A percentile compares a stretch with the other conserved stretches of the same genome.
Evolutionary conservation across 2,797 vertebrate genomes (phyloP).

Genomic region (Poliocrania exsul): DNA sequence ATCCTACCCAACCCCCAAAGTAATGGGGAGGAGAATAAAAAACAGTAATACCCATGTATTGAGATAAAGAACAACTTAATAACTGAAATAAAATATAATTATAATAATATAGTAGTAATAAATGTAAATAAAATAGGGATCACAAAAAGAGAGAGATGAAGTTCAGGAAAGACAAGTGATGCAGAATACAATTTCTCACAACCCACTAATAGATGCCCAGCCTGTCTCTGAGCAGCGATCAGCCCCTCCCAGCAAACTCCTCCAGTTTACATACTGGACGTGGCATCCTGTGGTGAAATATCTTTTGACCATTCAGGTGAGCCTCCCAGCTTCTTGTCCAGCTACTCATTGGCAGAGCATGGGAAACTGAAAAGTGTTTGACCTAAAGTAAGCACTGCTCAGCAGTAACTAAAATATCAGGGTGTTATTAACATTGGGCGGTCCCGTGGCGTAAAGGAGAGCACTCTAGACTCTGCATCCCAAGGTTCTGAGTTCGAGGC

Average conservation of each 20-base stretch:
- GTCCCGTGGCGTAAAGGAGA: too few relatives aligned
- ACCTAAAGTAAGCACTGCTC: neutral
- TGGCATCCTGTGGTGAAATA: neutral
- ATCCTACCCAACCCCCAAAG: neutral
- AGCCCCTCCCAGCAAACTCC: neutral
- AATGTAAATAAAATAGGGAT: neutral
- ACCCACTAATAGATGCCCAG: neutral
- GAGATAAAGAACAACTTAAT: neutral
- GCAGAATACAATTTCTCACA: neutral
- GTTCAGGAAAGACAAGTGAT: too few relatives aligned
- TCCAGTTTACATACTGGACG: neutral
- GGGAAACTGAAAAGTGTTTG: neutral
- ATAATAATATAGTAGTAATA: neutral
- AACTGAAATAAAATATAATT: neutral
- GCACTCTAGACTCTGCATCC: too few relatives aligned
- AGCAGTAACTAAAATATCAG: neutral
- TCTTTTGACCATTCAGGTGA: neutral
- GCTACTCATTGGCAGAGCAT: neutral
- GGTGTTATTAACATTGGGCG: neutral
- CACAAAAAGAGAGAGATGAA: neutral
- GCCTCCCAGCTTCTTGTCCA: neutral
- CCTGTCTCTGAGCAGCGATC: neutral
- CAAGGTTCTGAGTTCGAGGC: too few relatives aligned
- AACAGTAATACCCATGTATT: fast-evolving
- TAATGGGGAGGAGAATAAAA: neutral